phyloP scores from a whole-genome alignment of 2,888 invertebrate species.

The Leptogaster cylindrica region DNA sequence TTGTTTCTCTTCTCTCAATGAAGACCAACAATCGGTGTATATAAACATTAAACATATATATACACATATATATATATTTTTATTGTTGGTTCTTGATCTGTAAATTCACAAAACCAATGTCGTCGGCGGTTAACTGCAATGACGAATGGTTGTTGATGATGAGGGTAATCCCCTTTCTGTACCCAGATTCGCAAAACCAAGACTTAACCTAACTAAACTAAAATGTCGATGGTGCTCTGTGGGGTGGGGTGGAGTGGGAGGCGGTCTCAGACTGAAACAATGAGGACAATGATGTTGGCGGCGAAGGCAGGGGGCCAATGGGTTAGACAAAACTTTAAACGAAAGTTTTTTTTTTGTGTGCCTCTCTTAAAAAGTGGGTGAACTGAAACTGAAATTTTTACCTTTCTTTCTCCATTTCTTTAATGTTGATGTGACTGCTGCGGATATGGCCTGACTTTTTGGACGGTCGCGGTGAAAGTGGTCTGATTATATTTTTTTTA shows the following conservation, averaged over 20 bases:
- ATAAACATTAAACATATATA: too few relatives aligned
- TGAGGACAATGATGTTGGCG: neutral
- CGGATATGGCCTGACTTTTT: conserved; percentile 32
- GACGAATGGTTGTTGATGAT: too few relatives aligned
- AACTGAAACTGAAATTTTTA: conserved; percentile 39
- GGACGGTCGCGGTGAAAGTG: neutral
- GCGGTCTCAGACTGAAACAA: neutral
- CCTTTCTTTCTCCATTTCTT: conserved; percentile 19
- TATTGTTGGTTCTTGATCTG: too few relatives aligned
- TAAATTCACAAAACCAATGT: too few relatives aligned
- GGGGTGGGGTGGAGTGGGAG: neutral
- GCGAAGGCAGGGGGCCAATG: neutral
- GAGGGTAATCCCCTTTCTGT: too few relatives aligned
- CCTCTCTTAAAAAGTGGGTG: conserved; percentile 20
- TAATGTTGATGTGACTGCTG: neutral
- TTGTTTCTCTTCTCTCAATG: too few relatives aligned
- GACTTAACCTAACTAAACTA: neutral
- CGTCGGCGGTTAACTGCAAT: too few relatives aligned
- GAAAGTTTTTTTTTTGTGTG: conserved; percentile 11
- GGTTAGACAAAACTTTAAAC: conserved; percentile 1
- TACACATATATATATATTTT: too few relatives aligned
- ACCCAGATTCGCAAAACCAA: too few relatives aligned
- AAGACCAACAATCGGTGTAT: too few relatives aligned
- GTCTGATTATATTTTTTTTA: too few relatives aligned
- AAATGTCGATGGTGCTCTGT: too few relatives aligned